These are phyloP conservation scores for Osmerus mordax DNA, from an alignment of 2,113 vertebrate genomes.

Conservation along the genomic window DNA sequence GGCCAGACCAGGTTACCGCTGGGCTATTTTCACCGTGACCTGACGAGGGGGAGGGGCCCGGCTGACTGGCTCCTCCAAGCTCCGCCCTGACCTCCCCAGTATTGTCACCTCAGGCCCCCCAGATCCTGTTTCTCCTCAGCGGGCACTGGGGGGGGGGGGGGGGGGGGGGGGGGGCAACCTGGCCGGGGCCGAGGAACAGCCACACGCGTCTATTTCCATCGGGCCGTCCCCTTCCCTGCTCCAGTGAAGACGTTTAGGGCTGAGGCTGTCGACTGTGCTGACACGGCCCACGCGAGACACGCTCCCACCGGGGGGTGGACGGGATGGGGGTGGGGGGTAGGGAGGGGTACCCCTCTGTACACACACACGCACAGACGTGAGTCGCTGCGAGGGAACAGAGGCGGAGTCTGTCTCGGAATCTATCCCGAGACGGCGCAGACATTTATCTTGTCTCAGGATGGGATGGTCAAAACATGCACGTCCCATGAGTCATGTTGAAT, in stretches of 20 bases:
- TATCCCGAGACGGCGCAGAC: too few relatives aligned
- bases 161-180: slow-evolving; percentile 14
- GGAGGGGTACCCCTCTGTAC: slow-evolving; percentile 1
- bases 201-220: slow-evolving; percentile 47
- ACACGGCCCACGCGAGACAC: slow-evolving; percentile 10
- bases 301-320: slow-evolving; percentile 38
- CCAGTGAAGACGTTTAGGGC: slow-evolving; percentile 16
- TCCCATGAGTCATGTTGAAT: slow-evolving; percentile 45
- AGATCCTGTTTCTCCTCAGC: slow-evolving; percentile 38
- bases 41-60: background rate
- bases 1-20: background rate
- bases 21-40: slow-evolving; percentile 4
- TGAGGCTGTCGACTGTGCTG: slow-evolving; percentile 31
- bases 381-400: too few relatives aligned
- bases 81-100: background rate
- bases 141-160: too few relatives aligned
- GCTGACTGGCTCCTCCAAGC: background rate
- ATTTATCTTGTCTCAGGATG: too few relatives aligned
- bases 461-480: too few relatives aligned
- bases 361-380: background rate
- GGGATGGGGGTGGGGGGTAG: background rate
- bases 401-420: too few relatives aligned
- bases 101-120: slow-evolving; percentile 22
- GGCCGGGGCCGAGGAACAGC: slow-evolving; percentile 13
- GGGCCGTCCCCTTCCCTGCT: slow-evolving; percentile 10